A percentile compares a stretch with the other conserved stretches of the same genome.
These are phyloP conservation scores for Sinonovacula constricta DNA, from an alignment of 1,140 invertebrate genomes.

Conservation along the genomic window DNA sequence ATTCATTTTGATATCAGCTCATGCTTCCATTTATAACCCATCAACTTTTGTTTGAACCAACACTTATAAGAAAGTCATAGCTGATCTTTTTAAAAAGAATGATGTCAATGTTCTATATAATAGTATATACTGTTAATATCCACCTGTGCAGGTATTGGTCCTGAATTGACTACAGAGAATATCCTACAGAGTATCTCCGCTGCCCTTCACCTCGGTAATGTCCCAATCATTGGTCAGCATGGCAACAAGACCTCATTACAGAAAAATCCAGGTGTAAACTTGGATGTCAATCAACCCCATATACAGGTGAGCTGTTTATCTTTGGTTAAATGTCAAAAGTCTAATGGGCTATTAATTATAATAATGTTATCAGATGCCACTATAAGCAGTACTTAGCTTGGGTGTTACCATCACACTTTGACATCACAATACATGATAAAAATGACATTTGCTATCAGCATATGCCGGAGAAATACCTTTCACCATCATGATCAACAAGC, in stretches of 20 bases:
- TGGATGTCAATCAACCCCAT: constrained; percentile 97
- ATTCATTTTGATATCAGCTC: too few relatives aligned
- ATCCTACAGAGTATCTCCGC: constrained; percentile 90
- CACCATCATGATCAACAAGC: too few relatives aligned
- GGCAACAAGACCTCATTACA: constrained; percentile 89
- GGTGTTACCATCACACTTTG: too few relatives aligned
- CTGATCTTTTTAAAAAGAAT: not conserved
- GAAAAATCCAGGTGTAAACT: constrained; percentile 95
- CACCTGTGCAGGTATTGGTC: constrained; percentile 86
- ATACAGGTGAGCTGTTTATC: constrained; percentile 90
- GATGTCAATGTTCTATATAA: not conserved
- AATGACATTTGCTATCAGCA: not conserved
- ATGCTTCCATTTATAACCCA: too few relatives aligned
- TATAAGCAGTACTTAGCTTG: too few relatives aligned
- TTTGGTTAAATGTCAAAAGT: constrained; percentile 3
- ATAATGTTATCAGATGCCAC: not conserved
- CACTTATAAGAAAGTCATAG: too few relatives aligned
- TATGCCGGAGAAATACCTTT: too few relatives aligned
- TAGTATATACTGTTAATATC: not conserved
- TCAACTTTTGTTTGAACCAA: too few relatives aligned
- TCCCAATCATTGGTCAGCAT: constrained; percentile 92
- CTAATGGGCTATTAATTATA: not conserved
- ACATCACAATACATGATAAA: too few relatives aligned
- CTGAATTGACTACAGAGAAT: constrained; percentile 94
- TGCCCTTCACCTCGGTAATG: constrained; percentile 78